Evolutionary conservation across 1,140 invertebrate species (phyloP), one percentile per base, ranked within the genome.

Genomic region (Ridgeia piscesae): DNA sequence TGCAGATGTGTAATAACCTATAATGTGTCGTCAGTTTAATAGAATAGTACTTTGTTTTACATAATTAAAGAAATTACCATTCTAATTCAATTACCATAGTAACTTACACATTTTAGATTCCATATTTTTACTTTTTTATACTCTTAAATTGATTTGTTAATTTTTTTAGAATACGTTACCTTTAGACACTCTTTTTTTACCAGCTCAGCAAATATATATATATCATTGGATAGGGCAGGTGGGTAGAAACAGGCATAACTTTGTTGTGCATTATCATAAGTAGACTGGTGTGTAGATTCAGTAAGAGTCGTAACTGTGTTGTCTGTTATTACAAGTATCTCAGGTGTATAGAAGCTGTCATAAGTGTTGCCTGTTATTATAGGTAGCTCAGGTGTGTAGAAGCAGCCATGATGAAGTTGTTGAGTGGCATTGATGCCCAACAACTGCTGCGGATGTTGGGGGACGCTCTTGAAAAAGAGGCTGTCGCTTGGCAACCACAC

Each of bases 361-460:
- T 91, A 48, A 34, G 31, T 34, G 35, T 91, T 34, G 14, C 17
- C 6, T 35, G 35, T 34, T 91, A 8, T 91, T 34, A 91, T n/a
- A 91, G 89, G 89, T 91, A 21, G 35, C n/a, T 14, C 34, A 90
- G 89, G 89, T 42, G 92, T 33, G 92, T 93, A 93, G 93, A 94
- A 94, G 94, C 90, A 93, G 92, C 93, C 94, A 95, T 94, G 93
- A 95, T 94, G 94, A 95, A 94, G 93, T 93, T 94, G 93, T 93
- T 94, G 93, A 94, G 93, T 94, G 94, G 93, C 94, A 93, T 35
- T 91, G 94, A 94, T 94, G 93, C 93, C 93, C 93, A 93, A 94
- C 95, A 94, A 93, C 94, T 94, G 33, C 93, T 95, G 94, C 94
- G 95, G 93, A 94, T 94, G 94, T 94, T 95, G 93, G 93, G 93